These are phyloP conservation scores for Octonoba sinensis DNA, from an alignment of 2,888 invertebrate genomes.

Conservation along the genomic window DNA sequence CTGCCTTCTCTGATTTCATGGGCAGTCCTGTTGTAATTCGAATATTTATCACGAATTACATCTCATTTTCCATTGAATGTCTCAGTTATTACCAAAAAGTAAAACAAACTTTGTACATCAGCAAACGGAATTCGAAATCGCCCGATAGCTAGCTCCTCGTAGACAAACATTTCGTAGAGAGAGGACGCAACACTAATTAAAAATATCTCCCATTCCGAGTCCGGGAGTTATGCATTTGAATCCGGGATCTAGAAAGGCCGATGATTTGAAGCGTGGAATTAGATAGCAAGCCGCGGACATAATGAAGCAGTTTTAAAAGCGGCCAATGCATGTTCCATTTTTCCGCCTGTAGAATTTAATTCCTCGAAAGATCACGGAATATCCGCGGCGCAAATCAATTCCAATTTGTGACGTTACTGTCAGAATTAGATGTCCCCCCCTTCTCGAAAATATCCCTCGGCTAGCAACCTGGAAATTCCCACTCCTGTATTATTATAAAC, in stretches of 20 bases:
- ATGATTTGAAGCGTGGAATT: conserved; percentile 27
- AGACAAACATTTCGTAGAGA: conserved; percentile 29
- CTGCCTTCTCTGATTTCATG: too few relatives aligned
- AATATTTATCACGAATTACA: background rate
- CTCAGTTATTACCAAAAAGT: background rate
- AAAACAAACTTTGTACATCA: conserved; percentile 2
- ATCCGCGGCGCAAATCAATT: conserved; percentile 42
- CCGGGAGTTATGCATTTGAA: background rate
- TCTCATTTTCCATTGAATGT: too few relatives aligned
- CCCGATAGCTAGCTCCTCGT: too few relatives aligned
- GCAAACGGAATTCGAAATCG: background rate
- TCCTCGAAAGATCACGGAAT: conserved; percentile 4
- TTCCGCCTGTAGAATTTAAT: conserved; percentile 44
- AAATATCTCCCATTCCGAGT: conserved; percentile 40
- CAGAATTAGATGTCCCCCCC: conserved; percentile 24
- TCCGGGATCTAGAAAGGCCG: background rate
- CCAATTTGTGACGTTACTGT: conserved; percentile 31
- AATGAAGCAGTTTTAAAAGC: conserved; percentile 44
- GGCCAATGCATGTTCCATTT: conserved; percentile 22
- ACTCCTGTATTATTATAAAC: conserved; percentile 43
- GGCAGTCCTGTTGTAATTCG: background rate
- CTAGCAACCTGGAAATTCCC: conserved; percentile 11
- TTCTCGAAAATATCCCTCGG: conserved; percentile 14
- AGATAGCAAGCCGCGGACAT: conserved; percentile 15
- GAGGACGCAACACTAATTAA: conserved; percentile 29